phyloP scores from a whole-genome alignment of 2,888 invertebrate species.

The Clistopyga incitator region DNA sequence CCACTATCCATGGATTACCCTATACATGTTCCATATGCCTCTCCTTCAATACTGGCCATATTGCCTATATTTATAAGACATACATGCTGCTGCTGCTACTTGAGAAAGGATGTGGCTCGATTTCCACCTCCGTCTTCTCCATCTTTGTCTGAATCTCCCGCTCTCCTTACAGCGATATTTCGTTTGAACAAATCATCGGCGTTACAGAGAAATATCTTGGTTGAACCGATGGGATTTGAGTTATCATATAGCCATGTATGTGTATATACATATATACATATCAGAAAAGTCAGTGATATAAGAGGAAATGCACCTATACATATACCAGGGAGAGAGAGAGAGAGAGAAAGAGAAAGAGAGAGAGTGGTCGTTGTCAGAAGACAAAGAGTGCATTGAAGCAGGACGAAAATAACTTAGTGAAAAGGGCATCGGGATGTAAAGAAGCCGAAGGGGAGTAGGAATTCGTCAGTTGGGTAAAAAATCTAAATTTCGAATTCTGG shows the following conservation, averaged over 20 bases:
- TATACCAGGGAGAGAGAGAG: background rate
- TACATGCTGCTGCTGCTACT: background rate
- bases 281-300: no score
- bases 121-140: slow-evolving; percentile 13
- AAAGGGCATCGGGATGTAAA: background rate
- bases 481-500: background rate
- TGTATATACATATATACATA: slow-evolving; percentile 1
- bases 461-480: slow-evolving; percentile 10
- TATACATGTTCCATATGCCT: slow-evolving; percentile 18
- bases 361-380: slow-evolving; percentile 11
- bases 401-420: slow-evolving; percentile 17
- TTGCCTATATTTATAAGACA: slow-evolving; percentile 4
- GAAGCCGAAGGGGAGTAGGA: background rate
- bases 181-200: slow-evolving; percentile 45
- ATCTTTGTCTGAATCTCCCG: slow-evolving; percentile 18
- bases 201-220: slow-evolving; percentile 54
- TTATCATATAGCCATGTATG: slow-evolving; percentile 24
- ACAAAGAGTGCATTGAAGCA: background rate
- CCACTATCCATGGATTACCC: no score
- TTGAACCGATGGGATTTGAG: slow-evolving; percentile 52
- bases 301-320: background rate
- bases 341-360: no score
- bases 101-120: slow-evolving; percentile 16
- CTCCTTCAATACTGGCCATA: slow-evolving; percentile 19
- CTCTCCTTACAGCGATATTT: slow-evolving; percentile 28